Conservation (phyloP, 2,888 invertebrate genomes). For the Apeira syringaria region DNA sequence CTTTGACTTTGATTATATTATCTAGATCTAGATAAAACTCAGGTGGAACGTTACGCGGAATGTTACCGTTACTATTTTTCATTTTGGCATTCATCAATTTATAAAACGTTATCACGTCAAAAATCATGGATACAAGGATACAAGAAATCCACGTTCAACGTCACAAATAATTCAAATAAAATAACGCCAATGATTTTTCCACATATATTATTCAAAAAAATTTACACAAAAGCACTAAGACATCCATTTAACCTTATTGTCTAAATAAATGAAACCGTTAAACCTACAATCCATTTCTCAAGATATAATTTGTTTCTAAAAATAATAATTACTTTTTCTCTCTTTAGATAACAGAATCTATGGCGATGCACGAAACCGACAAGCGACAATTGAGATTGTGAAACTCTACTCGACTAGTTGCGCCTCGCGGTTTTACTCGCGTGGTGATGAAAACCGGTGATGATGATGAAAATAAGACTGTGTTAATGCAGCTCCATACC, state of each 20-base stretch:
- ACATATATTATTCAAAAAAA: conserved; percentile 85
- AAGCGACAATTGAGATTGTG: conserved; percentile 58
- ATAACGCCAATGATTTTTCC: conserved; percentile 59
- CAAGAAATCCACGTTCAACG: too few species aligned
- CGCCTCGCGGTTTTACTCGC: too few species aligned
- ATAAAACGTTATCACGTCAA: too few species aligned
- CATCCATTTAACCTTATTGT: conserved; percentile 84
- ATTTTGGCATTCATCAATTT: too few species aligned
- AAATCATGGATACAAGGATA: too few species aligned
- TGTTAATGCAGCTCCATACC: too few species aligned
- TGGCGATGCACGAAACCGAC: conserved; percentile 72
- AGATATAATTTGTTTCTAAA: conserved; percentile 82
- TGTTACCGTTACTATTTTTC: too few species aligned
- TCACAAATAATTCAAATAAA: conserved; percentile 31
- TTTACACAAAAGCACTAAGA: conserved; percentile 85
- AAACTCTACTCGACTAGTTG: conserved; percentile 58
- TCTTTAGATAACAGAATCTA: conserved; percentile 67
- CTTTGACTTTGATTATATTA: too few species aligned
- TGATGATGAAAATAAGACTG: too few species aligned
- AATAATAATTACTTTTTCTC: conserved; percentile 77
- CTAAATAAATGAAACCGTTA: conserved; percentile 81
- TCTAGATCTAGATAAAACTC: too few species aligned
- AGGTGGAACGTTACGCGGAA: too few species aligned
- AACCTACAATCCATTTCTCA: conserved; percentile 79
- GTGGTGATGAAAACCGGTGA: too few species aligned